Evolutionary conservation across 2,888 invertebrate species (phyloP).

Genomic region (Pharmacophagus antenor): DNA sequence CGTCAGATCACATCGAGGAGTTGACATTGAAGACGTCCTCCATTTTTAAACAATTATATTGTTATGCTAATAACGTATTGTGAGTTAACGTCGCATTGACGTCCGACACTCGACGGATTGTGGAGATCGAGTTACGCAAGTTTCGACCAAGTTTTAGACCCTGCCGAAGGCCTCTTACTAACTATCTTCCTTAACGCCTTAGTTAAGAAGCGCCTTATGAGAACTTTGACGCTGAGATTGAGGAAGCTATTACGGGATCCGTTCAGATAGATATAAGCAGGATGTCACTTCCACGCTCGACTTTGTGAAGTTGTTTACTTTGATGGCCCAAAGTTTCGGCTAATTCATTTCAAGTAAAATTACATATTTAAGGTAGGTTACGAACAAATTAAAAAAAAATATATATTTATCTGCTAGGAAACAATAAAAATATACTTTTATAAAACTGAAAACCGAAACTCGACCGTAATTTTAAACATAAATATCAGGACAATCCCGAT

Average conservation of each 20-base stretch:
- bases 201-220: conserved; percentile 80
- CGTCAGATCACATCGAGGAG: conserved; percentile 4
- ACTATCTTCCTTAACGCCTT: conserved; percentile 79
- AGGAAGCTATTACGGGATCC: conserved; percentile 79
- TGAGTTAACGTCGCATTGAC: conserved; percentile 66
- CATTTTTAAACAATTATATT: conserved; percentile 47
- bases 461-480: conserved; percentile 29
- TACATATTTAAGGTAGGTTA: conserved; percentile 31
- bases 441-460: neutral
- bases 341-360: conserved; percentile 60
- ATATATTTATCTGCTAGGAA: conserved; percentile 4
- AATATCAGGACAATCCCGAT: conserved; percentile 30
- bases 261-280: conserved; percentile 78
- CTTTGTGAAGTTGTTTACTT: conserved; percentile 77
- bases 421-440: neutral
- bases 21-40: conserved; percentile 25
- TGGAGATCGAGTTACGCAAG: conserved; percentile 75
- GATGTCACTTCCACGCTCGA: conserved; percentile 77
- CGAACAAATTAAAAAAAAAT: conserved; percentile 24
- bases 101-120: conserved; percentile 54
- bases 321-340: conserved; percentile 68
- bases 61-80: conserved; percentile 75
- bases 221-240: conserved; percentile 80
- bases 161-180: conserved; percentile 74
- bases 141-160: conserved; percentile 76